Base-by-base conservation (phyloP, 2,113 vertebrate genomes). In the Rhipidura dahli region DNA sequence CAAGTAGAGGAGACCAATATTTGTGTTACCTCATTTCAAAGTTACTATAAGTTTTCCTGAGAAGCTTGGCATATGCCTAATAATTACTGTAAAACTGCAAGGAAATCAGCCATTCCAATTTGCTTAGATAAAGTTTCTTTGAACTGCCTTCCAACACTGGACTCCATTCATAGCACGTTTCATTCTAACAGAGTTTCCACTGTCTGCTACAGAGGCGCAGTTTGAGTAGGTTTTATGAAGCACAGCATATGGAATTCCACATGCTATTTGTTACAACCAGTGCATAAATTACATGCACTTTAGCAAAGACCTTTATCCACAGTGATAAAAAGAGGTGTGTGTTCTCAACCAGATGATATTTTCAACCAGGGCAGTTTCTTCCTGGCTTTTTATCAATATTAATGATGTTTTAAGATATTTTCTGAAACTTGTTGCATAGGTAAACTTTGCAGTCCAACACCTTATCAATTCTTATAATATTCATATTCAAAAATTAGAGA, bases 81-180 rank as follows among this genome's bases (percentile, higher is more conserved):
- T 84, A 93, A 84, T 97, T 92, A 73, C 70, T 87, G 60, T 80
- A 93, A 95, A 95, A 80, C 68, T 97, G 53, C 75, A 87, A 87
- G 88, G 89, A 97, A 96, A 92, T 87, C 79, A 90, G 72, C 76
- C 84, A 61, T 92, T 95, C 86, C 83, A 88, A 22, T 94, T 91
- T 87, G 91, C 94, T 96, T 90, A 93, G 78, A 93, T 95, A 94
- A 95, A 94, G 71, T 45, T 61, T 88, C 92, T 97, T 96, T 96
- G 94, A 96, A 92, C 85, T 91, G 51, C 35, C 40, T 93, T 81
- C 84, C 56, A 94, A 90, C 90, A 96, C 82, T 95, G 79, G 57
- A 23, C 85, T 66, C 71, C 60, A 94, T 95, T 97, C 93, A 96
- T 8, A 24, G n/a, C 5, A 10, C 8, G 5, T 64, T 93, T 73